Evolutionary conservation across 2,797 vertebrate species (phyloP).

Genomic region (Eurystomus glaucurus): DNA sequence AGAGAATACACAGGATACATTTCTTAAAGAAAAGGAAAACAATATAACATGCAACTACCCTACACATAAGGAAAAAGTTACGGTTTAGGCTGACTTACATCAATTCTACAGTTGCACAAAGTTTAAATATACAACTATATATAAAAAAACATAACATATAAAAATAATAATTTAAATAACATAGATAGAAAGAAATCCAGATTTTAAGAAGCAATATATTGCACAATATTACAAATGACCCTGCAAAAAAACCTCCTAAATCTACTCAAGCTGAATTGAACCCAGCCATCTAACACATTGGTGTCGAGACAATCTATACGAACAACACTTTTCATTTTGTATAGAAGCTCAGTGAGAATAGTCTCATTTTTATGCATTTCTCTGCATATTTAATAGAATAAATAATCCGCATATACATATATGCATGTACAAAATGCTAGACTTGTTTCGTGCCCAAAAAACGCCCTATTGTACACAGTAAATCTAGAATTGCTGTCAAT

Average conservation of each 20-base stretch:
- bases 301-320: not conserved
- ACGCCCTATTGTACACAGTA: not conserved
- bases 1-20: not conserved
- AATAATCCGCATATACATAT: not conserved
- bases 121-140: not conserved
- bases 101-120: not conserved
- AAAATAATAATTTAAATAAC: not conserved
- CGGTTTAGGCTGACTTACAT: not conserved
- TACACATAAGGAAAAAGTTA: not conserved
- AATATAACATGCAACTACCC: not conserved
- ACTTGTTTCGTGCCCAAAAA: not conserved
- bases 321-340: not conserved
- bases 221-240: not conserved
- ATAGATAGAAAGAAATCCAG: not conserved
- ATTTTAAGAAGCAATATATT: not conserved
- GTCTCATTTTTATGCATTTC: not conserved
- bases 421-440: not conserved
- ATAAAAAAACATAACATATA: not conserved
- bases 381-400: not conserved
- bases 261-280: not conserved
- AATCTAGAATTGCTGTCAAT: not conserved
- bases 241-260: not conserved
- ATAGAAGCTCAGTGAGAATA: not conserved
- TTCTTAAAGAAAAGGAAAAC: not conserved
- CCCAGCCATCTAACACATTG: not conserved